A percentile compares a stretch with the other conserved stretches of the same genome.
These are phyloP conservation scores for Epinephelus moara DNA, from an alignment of 2,113 vertebrate genomes.

Conservation along the genomic window DNA sequence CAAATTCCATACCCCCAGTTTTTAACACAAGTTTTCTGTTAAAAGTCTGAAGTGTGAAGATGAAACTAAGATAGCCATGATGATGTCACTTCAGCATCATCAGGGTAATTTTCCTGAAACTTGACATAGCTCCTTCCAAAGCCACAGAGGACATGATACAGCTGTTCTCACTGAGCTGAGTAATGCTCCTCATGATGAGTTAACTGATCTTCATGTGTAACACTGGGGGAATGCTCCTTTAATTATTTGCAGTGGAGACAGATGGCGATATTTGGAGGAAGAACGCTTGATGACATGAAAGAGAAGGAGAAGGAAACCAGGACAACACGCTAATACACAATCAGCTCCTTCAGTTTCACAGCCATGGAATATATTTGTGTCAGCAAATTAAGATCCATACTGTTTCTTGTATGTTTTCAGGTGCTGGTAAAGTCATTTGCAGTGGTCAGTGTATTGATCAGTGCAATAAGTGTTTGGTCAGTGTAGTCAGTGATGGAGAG, in stretches of 20 bases:
- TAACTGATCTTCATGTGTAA: too few relatives aligned
- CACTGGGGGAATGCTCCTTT: neutral
- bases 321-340: neutral
- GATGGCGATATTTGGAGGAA: neutral
- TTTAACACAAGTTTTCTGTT: neutral
- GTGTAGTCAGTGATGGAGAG: constrained; percentile 5
- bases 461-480: constrained; percentile 39
- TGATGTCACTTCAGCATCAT: too few relatives aligned
- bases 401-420: neutral
- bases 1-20: too few relatives aligned
- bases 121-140: neutral
- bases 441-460: constrained; percentile 33
- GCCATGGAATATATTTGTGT: neutral
- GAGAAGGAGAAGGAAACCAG: neutral
- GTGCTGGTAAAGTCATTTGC: constrained; percentile 1
- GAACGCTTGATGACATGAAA: neutral
- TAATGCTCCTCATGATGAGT: too few relatives aligned
- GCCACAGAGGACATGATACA: neutral
- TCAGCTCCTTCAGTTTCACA: neutral
- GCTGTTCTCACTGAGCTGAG: neutral
- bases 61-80: neutral
- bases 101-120: neutral
- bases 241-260: neutral
- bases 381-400: neutral
- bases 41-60: neutral